Evolutionary conservation across 2,797 vertebrate species (phyloP).

Genomic region (Platalea minor): DNA sequence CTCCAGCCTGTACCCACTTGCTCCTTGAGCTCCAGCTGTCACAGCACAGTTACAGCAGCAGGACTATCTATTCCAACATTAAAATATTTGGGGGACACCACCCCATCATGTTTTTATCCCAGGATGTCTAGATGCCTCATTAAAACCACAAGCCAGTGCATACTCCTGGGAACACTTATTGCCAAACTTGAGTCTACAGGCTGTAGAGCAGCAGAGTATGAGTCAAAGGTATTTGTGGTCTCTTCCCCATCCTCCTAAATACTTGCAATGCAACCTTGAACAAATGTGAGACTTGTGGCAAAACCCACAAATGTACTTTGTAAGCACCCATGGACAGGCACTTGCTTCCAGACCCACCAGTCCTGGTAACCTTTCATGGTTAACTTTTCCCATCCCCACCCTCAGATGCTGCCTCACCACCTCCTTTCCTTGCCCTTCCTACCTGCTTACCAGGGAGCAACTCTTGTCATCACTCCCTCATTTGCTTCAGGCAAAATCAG

Average conservation of each 20-base stretch:
- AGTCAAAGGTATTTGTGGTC: not conserved
- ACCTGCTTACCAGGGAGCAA: not conserved
- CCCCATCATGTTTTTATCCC: not conserved
- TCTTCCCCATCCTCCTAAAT: not conserved
- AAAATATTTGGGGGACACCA: not conserved
- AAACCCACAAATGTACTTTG: not conserved
- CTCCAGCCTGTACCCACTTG: slow-evolving; percentile 36
- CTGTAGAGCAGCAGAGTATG: not conserved
- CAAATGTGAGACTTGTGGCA: not conserved
- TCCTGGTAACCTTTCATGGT: not conserved
- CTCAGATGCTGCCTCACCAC: not conserved
- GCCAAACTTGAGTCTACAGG: not conserved
- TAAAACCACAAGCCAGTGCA: not conserved
- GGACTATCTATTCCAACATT: not conserved
- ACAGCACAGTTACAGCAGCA: not conserved
- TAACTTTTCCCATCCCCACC: not conserved
- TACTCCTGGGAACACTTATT: not conserved
- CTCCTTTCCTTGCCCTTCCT: not conserved
- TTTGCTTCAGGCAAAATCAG: not conserved
- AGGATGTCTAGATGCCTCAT: not conserved
- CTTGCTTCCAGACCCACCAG: not conserved
- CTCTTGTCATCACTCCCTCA: not conserved
- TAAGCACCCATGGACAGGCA: not conserved
- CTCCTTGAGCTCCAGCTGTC: slow-evolving; percentile 32
- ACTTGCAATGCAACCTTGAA: not conserved